Evolutionary conservation across 2,888 invertebrate genomes (phyloP).

Genomic region (Synergus gifuensis): DNA sequence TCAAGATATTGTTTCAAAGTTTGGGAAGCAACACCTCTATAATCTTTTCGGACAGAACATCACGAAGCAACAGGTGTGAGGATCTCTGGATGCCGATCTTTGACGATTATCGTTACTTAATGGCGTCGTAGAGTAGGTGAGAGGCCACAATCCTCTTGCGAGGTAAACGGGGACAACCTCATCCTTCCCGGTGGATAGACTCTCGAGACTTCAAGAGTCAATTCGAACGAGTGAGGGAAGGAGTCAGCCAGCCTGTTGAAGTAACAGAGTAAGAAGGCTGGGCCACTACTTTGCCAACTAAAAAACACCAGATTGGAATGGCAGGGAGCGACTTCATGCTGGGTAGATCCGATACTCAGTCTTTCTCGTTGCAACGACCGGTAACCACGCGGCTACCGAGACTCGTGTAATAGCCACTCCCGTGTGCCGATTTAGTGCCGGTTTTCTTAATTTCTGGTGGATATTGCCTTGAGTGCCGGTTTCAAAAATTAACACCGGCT

Average conservation of each 20-base stretch:
- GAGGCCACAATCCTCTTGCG: slow-evolving; percentile 53
- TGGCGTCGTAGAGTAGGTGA: slow-evolving; percentile 49
- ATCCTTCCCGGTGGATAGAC: slow-evolving; percentile 55
- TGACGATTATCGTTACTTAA: slow-evolving; percentile 12
- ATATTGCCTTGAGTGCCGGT: slow-evolving; percentile 18
- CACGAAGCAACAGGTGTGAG: slow-evolving; percentile 11
- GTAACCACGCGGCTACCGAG: slow-evolving; percentile 62
- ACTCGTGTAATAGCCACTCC: slow-evolving; percentile 25
- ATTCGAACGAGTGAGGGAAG: slow-evolving; percentile 51
- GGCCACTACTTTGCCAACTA: slow-evolving; percentile 23
- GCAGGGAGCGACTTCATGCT: slow-evolving; percentile 57
- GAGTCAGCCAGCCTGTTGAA: slow-evolving; percentile 41
- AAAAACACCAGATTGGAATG: slow-evolving; percentile 55
- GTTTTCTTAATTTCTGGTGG: neutral
- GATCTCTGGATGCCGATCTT: slow-evolving; percentile 12
- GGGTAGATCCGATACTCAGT: slow-evolving; percentile 67
- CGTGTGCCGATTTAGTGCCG: slow-evolving; percentile 26
- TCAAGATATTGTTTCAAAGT: neutral
- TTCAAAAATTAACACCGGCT: neutral
- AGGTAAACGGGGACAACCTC: slow-evolving; percentile 64
- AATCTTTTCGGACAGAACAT: slow-evolving; percentile 2
- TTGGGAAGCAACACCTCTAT: neutral
- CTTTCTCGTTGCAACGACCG: slow-evolving; percentile 72
- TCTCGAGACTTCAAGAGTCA: slow-evolving; percentile 48
- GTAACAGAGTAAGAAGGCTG: slow-evolving; percentile 33